Conservation (phyloP, 1,140 invertebrate genomes). For the Zeugodacus cucurbitae region DNA sequence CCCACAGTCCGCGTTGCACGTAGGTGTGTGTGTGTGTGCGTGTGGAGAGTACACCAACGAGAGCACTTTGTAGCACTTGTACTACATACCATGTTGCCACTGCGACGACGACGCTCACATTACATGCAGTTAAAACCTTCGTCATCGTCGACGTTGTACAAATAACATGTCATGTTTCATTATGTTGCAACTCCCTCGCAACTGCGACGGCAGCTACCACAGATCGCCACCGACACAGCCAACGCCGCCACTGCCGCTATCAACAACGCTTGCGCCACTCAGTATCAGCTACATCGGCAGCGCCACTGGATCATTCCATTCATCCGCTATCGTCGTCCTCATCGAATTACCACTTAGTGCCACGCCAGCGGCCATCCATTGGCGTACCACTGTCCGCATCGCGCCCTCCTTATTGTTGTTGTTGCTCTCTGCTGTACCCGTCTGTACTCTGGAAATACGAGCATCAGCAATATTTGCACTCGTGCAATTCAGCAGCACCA, state of each 20-base stretch:
- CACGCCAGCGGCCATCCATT: conserved; percentile 7
- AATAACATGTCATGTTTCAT: conserved; percentile 65
- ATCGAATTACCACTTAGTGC: conserved; percentile 32
- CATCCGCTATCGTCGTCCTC: conserved; percentile 17
- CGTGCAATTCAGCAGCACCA: neutral
- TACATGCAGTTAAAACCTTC: neutral
- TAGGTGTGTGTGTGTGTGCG: neutral
- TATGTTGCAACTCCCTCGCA: conserved; percentile 46
- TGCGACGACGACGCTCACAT: neutral
- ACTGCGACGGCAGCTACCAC: conserved; percentile 27
- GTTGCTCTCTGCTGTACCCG: too few species aligned
- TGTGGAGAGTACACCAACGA: neutral
- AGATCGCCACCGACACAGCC: neutral
- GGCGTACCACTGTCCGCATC: neutral
- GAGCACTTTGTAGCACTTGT: conserved; percentile 13
- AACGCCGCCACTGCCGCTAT: neutral
- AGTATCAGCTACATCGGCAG: neutral
- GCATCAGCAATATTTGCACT: conserved; percentile 32
- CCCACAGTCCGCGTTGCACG: neutral
- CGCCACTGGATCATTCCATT: neutral
- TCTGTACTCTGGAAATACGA: neutral
- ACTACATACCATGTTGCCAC: neutral
- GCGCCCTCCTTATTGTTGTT: neutral
- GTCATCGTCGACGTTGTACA: conserved; percentile 49
- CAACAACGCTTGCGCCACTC: neutral